phyloP scores from a whole-genome alignment of 2,888 invertebrate species.

The Gymnocheta viridis region DNA sequence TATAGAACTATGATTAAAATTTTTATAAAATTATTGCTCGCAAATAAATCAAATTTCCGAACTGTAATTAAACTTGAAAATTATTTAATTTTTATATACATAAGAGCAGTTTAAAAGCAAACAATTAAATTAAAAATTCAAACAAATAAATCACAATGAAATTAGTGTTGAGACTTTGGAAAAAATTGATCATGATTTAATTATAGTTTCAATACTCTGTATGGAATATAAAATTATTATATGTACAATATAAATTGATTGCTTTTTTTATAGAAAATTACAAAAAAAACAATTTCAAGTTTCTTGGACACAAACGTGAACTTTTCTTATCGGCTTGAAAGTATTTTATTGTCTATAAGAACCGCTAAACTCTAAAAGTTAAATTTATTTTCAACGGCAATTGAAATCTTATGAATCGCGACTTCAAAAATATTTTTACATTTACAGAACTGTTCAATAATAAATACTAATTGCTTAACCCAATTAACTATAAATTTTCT shows the following conservation, averaged over 20 bases:
- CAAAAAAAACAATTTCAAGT: too few relatives aligned
- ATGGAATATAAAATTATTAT: not conserved
- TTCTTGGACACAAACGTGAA: too few relatives aligned
- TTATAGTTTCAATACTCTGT: not conserved
- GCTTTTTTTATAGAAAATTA: too few relatives aligned
- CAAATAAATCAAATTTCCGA: conserved; percentile 24
- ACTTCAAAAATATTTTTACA: not conserved
- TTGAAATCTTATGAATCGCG: not conserved
- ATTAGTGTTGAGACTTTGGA: not conserved
- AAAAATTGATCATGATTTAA: conserved; percentile 36
- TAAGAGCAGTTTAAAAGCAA: conserved; percentile 7
- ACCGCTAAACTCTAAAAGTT: not conserved
- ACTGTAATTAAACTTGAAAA: conserved; percentile 36
- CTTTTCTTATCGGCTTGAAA: not conserved
- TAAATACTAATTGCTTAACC: conserved; percentile 14
- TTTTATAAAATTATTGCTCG: not conserved
- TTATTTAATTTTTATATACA: conserved; percentile 21
- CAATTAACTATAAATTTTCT: not conserved
- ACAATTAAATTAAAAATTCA: conserved; percentile 17
- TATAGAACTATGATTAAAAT: conserved; percentile 8
- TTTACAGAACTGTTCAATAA: not conserved
- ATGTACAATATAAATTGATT: not conserved
- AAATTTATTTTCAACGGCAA: not conserved
- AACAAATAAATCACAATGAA: conserved; percentile 34
- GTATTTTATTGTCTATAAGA: conserved; percentile 6